Evolutionary conservation across 2,888 invertebrate species (phyloP), one percentile per base, ranked within the genome.

Genomic region (Calameuta filiformis): DNA sequence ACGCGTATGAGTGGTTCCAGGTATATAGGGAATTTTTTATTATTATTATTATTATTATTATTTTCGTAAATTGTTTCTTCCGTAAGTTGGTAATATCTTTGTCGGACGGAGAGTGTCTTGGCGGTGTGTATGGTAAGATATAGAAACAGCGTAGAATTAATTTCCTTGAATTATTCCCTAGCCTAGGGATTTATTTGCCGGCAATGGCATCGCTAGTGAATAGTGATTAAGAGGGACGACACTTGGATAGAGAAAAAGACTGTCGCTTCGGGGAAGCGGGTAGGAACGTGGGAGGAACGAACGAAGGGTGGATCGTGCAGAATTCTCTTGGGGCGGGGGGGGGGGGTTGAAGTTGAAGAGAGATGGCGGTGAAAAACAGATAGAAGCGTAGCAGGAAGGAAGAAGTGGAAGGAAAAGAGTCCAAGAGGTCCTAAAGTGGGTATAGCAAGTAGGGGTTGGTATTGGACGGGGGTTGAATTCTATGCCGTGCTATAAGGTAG

Each of bases 151-250:
- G 40, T 40, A 0, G 40, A 40, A 40, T 40, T 40, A 4, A 40
- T 40, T 40, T 15, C 40, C 40, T 15, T 40, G 40, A 40, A 40
- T 40, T 40, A 40, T 40, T 40, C 40, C 15, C 40, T 40, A 40
- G 40, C 12, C 40, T 40, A 40, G 40, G 40, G 40, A 40, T 40
- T 40, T 40, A 40, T 40, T 6, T 40, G 4, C 15, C 40, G 74
- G 37, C 56, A 69, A 77, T 40, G 40, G 79, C 81, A 82, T 83
- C 80, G 84, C 40, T 40, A 40, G 40, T 40, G 83, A 82, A 77
- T 81, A 82, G 84, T 87, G 87, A 87, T 87, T 87, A 87, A 87
- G 87, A 85, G 84, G 81, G 83, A 83, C 75, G 76, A 75, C 73
- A 80, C 69, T 40, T 76, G 80, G 81, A 31, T 68, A 73, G 79